Evolutionary conservation across 2,888 invertebrate genomes (phyloP).

Genomic region (Eilema griseolum): DNA sequence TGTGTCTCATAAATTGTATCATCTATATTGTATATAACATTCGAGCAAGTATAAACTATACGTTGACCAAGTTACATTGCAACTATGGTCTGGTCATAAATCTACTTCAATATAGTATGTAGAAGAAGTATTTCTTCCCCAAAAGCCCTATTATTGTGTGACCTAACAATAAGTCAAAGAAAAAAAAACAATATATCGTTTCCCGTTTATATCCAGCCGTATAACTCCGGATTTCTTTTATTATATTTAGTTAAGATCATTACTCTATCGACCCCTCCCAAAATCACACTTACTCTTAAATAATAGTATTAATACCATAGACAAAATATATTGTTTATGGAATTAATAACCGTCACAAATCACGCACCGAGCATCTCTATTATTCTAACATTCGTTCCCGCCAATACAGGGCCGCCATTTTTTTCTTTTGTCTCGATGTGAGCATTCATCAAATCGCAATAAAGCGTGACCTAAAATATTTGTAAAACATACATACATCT

Average conservation of each 20-base stretch:
- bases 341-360: slow-evolving; percentile 17
- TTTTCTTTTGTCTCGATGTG: not conserved
- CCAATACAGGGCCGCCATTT: slow-evolving; percentile 10
- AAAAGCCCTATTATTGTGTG: no score
- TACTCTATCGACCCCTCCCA: not conserved
- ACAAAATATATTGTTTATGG: not conserved
- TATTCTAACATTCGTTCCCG: slow-evolving; percentile 11
- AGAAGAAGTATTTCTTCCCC: no score
- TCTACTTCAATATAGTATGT: no score
- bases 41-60: no score
- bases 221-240: not conserved
- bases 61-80: no score
- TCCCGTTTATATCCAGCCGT: not conserved
- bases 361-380: not conserved
- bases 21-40: no score
- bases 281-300: slow-evolving; percentile 7
- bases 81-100: no score
- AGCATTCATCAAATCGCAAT: slow-evolving; percentile 30
- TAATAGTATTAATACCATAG: not conserved
- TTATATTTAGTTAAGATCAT: not conserved
- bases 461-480: not conserved
- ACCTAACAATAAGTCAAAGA: no score
- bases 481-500: not conserved
- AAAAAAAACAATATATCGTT: no score
- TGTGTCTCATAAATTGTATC: no score